phyloP scores from a whole-genome alignment of 2,888 invertebrate species.

The Dryobotodes eremita region DNA sequence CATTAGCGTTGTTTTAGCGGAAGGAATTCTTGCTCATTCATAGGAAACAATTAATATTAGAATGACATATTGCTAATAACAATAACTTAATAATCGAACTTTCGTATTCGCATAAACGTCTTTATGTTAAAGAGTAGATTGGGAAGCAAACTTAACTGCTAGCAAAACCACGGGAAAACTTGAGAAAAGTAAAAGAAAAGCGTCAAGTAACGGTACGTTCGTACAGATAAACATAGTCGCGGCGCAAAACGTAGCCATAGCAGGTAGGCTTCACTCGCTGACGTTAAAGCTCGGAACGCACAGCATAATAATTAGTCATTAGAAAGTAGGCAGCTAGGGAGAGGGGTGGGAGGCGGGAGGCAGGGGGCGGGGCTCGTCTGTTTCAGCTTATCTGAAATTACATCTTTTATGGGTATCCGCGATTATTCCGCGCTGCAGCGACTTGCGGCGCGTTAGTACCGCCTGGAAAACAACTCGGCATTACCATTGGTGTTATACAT shows the following conservation, averaged over 20 bases:
- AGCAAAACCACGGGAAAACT: neutral
- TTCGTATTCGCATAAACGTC: neutral
- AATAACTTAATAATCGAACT: conserved; percentile 5
- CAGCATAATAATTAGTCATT: conserved; percentile 91
- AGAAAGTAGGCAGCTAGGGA: conserved; percentile 89
- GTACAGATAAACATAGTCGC: conserved; percentile 78
- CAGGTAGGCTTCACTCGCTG: conserved; percentile 82
- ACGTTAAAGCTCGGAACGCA: conserved; percentile 90
- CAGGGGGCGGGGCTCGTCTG: conserved; percentile 88
- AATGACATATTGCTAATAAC: conserved; percentile 2
- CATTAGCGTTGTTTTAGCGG: conserved; percentile 59
- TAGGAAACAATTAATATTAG: conserved; percentile 42
- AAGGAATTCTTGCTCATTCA: conserved; percentile 27
- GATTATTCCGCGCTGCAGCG: conserved; percentile 91
- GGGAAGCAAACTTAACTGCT: neutral
- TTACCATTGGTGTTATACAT: conserved; percentile 89
- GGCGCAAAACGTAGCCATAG: conserved; percentile 78
- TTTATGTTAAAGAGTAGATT: neutral
- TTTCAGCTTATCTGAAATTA: conserved; percentile 91
- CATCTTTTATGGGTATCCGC: conserved; percentile 91
- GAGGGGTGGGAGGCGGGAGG: conserved; percentile 76
- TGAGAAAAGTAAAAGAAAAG: conserved; percentile 62
- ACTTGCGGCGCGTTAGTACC: conserved; percentile 88
- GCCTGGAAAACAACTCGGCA: conserved; percentile 87
- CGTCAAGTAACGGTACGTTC: conserved; percentile 69